These are phyloP conservation scores for Gryllus longicercus DNA, from an alignment of 2,888 invertebrate species.

Conservation along the genomic window DNA sequence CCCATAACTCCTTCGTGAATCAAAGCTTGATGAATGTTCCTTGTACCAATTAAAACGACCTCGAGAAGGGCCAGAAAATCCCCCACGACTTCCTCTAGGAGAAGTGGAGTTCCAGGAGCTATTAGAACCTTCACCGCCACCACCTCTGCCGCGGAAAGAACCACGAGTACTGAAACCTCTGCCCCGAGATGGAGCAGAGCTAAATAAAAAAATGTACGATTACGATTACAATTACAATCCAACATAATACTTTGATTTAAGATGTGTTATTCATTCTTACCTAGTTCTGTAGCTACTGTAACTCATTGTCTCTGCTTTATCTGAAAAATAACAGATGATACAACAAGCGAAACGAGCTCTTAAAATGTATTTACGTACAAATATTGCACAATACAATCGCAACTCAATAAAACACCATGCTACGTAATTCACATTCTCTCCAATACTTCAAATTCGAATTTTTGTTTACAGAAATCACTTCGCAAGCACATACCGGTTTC, in stretches of 20 bases:
- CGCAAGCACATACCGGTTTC: too few relatives aligned
- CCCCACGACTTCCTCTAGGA: slow-evolving; percentile 32
- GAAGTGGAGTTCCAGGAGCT: slow-evolving; percentile 30
- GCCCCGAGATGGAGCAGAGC: slow-evolving; percentile 29
- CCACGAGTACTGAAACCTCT: slow-evolving; percentile 36
- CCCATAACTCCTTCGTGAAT: slow-evolving; percentile 34
- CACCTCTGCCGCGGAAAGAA: slow-evolving; percentile 35
- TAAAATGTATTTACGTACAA: too few relatives aligned
- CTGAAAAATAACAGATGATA: background rate
- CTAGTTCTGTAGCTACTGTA: background rate
- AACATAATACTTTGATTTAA: background rate
- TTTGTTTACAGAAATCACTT: too few relatives aligned
- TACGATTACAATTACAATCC: background rate
- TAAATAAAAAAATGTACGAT: background rate
- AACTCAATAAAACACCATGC: too few relatives aligned
- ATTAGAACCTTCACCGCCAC: slow-evolving; percentile 30
- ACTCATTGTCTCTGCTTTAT: background rate
- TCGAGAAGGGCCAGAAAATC: slow-evolving; percentile 32
- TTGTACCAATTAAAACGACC: slow-evolving; percentile 38
- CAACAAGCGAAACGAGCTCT: too few relatives aligned
- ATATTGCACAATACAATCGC: too few relatives aligned
- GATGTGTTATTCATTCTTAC: background rate
- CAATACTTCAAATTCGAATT: too few relatives aligned
- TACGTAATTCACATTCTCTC: too few relatives aligned
- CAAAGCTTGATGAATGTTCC: slow-evolving; percentile 35